Evolutionary conservation across 2,113 vertebrate species (phyloP), one percentile per base, ranked within the genome.

Genomic region (Piliocolobus tephrosceles): DNA sequence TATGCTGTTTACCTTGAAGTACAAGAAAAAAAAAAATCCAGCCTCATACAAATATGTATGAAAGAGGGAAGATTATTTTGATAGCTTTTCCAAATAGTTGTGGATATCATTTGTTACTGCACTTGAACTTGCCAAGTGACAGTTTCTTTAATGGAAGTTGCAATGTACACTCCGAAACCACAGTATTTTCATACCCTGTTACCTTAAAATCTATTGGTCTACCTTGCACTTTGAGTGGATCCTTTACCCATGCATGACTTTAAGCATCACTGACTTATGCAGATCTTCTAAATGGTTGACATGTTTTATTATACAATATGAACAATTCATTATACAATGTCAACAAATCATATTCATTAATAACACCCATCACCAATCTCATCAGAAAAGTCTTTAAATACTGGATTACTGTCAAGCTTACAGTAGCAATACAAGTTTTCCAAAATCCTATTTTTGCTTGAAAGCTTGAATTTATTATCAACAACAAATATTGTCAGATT

Each of bases 261-360:
- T 76, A 78, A 90, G 85, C 75, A 64, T 91, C 73, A 81, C 1
- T 90, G 57, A 84, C n/a, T 57, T 91, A 91, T 47, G 64, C 61
- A 82, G 78, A 95, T 91, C 32, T 93, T 83, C 58, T 85, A 93
- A 94, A 55, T 84, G 52, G 52, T 22, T 91, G 86, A 75, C 61
- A 83, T 79, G 50, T 95, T 94, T 84, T 82, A 95, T 73, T 79
- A 79, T 22, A 80, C 20, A 43, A 75, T 57, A 73, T 73, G 61
- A 90, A 86, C 52, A 22, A 40, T 91, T 94, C 86, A 88, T 45
- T 91, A 85, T 16, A 78, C 11, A 83, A 16, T 64, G 45, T 64
- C 72, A 85, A 91, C 79, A 90, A 94, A 81, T 82, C 13, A 12
- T 72, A 38, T 35, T 86, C 75, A 90, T 64, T 86, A 66, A 47